These are phyloP conservation scores for Drosophila affinis DNA, from an alignment of 2,888 invertebrate genomes.

Conservation along the genomic window DNA sequence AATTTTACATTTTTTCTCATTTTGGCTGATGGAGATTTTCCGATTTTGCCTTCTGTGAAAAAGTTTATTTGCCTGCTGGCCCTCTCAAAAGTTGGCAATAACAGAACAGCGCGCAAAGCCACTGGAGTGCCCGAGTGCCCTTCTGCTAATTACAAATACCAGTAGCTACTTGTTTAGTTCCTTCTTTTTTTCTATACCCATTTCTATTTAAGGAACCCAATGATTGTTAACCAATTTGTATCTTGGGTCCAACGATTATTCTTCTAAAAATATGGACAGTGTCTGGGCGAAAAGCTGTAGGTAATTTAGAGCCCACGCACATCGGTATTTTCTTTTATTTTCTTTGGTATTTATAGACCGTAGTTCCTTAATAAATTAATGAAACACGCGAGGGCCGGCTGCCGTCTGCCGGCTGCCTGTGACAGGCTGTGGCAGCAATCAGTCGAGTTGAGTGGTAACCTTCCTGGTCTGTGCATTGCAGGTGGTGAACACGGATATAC, in stretches of 20 bases:
- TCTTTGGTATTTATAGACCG: conserved; percentile 38
- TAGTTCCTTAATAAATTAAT: conserved; percentile 67
- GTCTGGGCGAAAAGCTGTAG: not conserved
- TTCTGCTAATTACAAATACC: not conserved
- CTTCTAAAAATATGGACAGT: not conserved
- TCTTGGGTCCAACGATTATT: not conserved
- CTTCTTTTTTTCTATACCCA: not conserved
- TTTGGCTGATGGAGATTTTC: conserved; percentile 4
- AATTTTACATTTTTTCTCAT: conserved; percentile 20
- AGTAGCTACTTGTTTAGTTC: not conserved
- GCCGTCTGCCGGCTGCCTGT: not conserved
- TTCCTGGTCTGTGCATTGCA: conserved; percentile 57
- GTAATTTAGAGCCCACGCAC: not conserved
- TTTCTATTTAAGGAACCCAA: not conserved
- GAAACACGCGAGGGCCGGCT: conserved; percentile 44
- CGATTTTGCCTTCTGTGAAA: conserved; percentile 17
- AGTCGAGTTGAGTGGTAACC: conserved; percentile 2
- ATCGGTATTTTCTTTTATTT: conserved; percentile 1
- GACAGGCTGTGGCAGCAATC: conserved; percentile 23
- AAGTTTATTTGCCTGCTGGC: conserved; percentile 25
- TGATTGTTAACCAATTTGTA: conserved; percentile 4
- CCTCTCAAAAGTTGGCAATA: conserved; percentile 36
- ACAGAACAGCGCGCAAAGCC: not conserved
- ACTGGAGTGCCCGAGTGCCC: not conserved
- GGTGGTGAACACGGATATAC: conserved; percentile 82